These are phyloP conservation scores for Cotesia typhae DNA, from an alignment of 1,140 invertebrate genomes.

Conservation along the genomic window DNA sequence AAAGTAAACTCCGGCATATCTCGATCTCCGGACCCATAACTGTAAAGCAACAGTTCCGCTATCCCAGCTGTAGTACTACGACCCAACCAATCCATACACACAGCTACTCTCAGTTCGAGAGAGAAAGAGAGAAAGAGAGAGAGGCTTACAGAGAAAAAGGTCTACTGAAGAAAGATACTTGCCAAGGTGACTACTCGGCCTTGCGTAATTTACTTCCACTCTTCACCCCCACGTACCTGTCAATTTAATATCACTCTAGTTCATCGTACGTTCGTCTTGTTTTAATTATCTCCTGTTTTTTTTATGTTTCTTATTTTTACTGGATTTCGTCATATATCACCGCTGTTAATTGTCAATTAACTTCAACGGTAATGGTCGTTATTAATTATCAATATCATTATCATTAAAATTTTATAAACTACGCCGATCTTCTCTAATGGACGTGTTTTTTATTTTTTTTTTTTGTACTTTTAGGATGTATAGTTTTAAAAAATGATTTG, in stretches of 20 bases:
- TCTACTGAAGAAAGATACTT: neutral
- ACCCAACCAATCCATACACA: neutral
- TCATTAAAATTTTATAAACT: too few species aligned
- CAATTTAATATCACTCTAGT: neutral
- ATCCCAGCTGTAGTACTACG: neutral
- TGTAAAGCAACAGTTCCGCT: constrained; percentile 28
- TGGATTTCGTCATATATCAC: too few species aligned
- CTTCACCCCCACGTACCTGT: constrained; percentile 7
- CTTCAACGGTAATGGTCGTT: too few species aligned
- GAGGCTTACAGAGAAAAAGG: neutral
- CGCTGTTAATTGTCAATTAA: too few species aligned
- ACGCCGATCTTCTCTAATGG: too few species aligned
- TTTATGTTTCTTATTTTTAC: too few species aligned
- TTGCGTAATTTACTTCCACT: constrained; percentile 24
- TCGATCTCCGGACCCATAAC: constrained; percentile 8
- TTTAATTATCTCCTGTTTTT: too few species aligned
- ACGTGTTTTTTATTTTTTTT: too few species aligned
- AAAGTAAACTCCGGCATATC: neutral
- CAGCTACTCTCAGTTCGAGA: neutral
- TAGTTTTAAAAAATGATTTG: too few species aligned
- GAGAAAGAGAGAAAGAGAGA: constrained; percentile 6
- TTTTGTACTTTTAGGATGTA: too few species aligned
- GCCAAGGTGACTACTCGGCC: constrained; percentile 32
- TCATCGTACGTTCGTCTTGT: too few species aligned
- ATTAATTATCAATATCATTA: too few species aligned